Conservation (phyloP, 2,113 vertebrate genomes). For the Syngnathus scovelli region DNA sequence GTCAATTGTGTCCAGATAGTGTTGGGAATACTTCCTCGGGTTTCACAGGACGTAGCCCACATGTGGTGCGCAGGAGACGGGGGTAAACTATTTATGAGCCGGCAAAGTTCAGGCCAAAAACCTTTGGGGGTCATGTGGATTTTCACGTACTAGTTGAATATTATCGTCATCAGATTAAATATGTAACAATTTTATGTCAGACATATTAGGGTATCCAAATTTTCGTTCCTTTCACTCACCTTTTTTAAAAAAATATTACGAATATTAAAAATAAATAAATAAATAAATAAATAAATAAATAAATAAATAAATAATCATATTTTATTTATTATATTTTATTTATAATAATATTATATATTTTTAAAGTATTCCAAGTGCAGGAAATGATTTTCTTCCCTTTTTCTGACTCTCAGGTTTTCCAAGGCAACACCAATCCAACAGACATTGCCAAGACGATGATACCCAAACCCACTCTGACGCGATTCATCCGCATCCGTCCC, state of each 20-base stretch:
- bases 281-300: too few species aligned
- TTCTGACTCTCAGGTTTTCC: slow-evolving; percentile 77
- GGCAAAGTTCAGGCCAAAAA: not conserved
- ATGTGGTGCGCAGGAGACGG: slow-evolving; percentile 18
- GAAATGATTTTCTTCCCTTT: slow-evolving; percentile 28
- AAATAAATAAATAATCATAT: too few species aligned
- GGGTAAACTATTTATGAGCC: not conserved
- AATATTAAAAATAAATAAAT: too few species aligned
- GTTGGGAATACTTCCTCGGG: slow-evolving; percentile 35
- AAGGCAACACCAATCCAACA: slow-evolving; percentile 89
- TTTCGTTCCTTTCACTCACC: too few species aligned
- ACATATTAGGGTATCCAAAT: too few species aligned
- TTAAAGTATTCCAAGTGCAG: not conserved
- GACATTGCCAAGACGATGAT: slow-evolving; percentile 81
- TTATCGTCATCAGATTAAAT: not conserved
- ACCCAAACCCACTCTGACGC: slow-evolving; percentile 86
- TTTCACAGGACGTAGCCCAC: slow-evolving; percentile 29
- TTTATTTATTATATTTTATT: too few species aligned
- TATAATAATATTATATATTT: too few species aligned
- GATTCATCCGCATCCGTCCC: slow-evolving; percentile 87
- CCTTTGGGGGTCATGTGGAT: not conserved
- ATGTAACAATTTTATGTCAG: not conserved
- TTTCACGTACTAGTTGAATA: not conserved
- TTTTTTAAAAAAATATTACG: too few species aligned
- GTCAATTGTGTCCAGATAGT: slow-evolving; percentile 27